Base-by-base conservation (phyloP, 2,113 vertebrate species). In the Lonchura striata region DNA sequence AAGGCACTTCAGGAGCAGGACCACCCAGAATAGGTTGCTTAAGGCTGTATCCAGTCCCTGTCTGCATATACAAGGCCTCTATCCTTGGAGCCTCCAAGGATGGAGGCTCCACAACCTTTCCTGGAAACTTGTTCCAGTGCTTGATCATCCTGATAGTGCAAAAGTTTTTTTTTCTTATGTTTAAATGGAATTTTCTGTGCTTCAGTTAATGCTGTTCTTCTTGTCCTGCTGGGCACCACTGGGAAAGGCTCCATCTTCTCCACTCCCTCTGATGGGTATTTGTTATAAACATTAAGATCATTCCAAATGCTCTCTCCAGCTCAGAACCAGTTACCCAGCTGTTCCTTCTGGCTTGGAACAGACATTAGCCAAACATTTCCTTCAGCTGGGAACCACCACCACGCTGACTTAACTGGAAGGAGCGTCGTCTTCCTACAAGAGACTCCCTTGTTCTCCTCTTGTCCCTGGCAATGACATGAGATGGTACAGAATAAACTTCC, bases 351-450 rank as follows among this genome's bases (percentile, higher is more conserved):
- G 28, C 60, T 56, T 65, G n/a, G 30, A 56, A 28, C 15, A 3
- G 10, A 13, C 1, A 0, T 49, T 35, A 30, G 15, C 50, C 50
- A 41, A 3, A 25, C 2, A 0, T 23, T 52, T 22, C 27, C 27
- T 69, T 46, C 39, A 60, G 12, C 27, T 69, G 22, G 15, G 33
- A 78, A 7, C 27, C 0, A 0, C 39, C 4, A 4, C n/a, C 14
- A 20, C 0, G 0, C 21, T 76, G 33, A 14, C 30, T 53, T 60
- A n/a, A 35, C 47, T 1, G 2, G 25, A 76, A 31, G 11, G 61
- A 76, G 10, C 2, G 5, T n/a, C 11, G 30, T 31, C n/a, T 76
- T 7, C 8, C 6, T 28, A 4, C 9, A 52, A 30, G 19, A 66
- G 16, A 13, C 20, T 76, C 17, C 10, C 4, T 76, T 31, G 7